Evolutionary conservation across 2,113 vertebrate genomes (phyloP).

Genomic region (Xiphophorus hellerii): DNA sequence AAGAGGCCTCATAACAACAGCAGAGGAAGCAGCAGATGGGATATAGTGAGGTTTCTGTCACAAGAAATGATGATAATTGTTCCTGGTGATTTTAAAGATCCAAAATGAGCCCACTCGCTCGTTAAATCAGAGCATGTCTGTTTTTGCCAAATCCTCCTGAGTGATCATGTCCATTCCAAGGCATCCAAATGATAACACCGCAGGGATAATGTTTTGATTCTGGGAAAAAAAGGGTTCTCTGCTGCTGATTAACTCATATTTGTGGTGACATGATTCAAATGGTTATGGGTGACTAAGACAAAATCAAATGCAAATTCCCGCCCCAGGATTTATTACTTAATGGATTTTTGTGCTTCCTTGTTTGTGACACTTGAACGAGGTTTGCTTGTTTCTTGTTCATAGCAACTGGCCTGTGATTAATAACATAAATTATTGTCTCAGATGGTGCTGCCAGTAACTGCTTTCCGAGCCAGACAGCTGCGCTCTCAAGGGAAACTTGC

Average conservation of each 20-base stretch:
- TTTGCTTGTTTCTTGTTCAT: slow-evolving; percentile 12
- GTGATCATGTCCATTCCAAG: slow-evolving; percentile 9
- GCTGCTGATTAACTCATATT: slow-evolving; percentile 22
- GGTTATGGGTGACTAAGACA: slow-evolving; percentile 3
- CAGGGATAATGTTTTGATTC: slow-evolving; percentile 14
- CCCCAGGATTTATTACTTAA: not conserved
- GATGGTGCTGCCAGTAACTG: slow-evolving; percentile 15
- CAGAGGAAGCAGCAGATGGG: slow-evolving; percentile 49
- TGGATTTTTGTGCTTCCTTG: slow-evolving; percentile 6
- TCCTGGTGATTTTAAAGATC: slow-evolving; percentile 35
- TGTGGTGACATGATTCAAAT: slow-evolving; percentile 36
- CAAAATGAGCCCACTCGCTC: slow-evolving; percentile 26
- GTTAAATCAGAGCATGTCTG: slow-evolving; percentile 36
- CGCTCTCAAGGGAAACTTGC: slow-evolving; percentile 54
- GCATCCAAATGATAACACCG: slow-evolving; percentile 30
- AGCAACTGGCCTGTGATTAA: slow-evolving; percentile 26
- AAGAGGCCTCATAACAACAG: slow-evolving; percentile 47
- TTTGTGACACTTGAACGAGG: slow-evolving; percentile 11
- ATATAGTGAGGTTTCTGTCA: slow-evolving; percentile 57
- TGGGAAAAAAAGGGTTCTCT: slow-evolving; percentile 12
- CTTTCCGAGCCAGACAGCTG: slow-evolving; percentile 57
- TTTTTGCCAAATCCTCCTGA: slow-evolving; percentile 35
- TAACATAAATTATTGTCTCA: slow-evolving; percentile 35
- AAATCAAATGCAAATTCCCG: slow-evolving; percentile 1
- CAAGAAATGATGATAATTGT: slow-evolving; percentile 43